A percentile compares a stretch with the other conserved stretches of the same genome.
Conservation (phyloP, 2,888 invertebrate species). For the Nomada hirtipes region DNA sequence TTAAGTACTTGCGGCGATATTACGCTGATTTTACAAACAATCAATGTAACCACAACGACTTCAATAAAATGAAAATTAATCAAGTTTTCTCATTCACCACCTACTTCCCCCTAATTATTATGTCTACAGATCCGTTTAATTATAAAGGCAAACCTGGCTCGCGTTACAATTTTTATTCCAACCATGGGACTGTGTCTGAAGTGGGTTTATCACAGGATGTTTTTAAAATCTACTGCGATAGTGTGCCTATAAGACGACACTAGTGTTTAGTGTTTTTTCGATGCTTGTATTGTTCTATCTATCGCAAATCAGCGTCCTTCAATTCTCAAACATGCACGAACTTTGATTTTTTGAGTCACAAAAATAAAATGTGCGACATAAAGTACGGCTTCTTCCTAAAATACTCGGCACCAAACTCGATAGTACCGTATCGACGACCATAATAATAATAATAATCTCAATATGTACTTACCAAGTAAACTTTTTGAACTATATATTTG, state of each 20-base stretch:
- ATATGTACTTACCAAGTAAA: not conserved
- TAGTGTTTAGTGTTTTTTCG: not conserved
- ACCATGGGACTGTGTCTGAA: not conserved
- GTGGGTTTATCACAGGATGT: constrained; percentile 19
- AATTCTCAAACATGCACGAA: constrained; percentile 9
- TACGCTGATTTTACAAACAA: not conserved
- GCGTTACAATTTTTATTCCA: not conserved
- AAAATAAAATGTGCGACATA: not conserved
- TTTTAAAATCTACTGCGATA: constrained; percentile 22
- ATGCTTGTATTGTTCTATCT: not conserved
- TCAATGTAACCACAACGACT: not conserved
- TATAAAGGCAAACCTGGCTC: not conserved
- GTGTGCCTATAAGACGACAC: not conserved
- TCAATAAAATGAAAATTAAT: not conserved
- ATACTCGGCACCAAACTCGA: not conserved
- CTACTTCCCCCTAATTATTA: not conserved
- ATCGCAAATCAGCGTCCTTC: constrained; percentile 6
- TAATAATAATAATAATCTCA: not conserved
- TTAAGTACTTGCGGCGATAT: no score
- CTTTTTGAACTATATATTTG: not conserved
- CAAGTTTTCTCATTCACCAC: not conserved
- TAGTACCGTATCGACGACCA: not conserved
- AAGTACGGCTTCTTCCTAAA: not conserved
- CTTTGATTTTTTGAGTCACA: constrained; percentile 10
- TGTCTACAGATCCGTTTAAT: not conserved